phyloP scores from a whole-genome alignment of 2,888 invertebrate species.

The Pasiphila rectangulata region DNA sequence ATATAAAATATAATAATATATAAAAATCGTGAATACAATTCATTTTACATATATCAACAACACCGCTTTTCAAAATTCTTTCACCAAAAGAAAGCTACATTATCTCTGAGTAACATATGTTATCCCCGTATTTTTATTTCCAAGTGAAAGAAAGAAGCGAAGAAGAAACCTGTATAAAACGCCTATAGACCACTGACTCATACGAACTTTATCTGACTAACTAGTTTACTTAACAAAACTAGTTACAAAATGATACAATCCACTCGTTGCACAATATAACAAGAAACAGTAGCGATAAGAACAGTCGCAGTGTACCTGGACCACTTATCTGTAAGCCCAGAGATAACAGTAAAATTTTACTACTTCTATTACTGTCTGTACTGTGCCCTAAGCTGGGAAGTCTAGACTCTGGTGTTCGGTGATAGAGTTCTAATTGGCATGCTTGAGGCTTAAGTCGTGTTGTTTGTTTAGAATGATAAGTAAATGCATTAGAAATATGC shows the following conservation, averaged over 20 bases:
- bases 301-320: slow-evolving; percentile 20
- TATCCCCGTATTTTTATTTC: too few species aligned
- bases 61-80: too few species aligned
- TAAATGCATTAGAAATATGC: not conserved
- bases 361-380: slow-evolving; percentile 25
- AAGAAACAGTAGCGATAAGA: slow-evolving; percentile 29
- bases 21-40: too few species aligned
- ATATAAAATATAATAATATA: too few species aligned
- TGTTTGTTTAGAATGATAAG: slow-evolving; percentile 2
- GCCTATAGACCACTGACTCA: too few species aligned
- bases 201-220: not conserved
- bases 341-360: slow-evolving; percentile 37
- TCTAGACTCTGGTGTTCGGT: not conserved
- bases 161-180: not conserved
- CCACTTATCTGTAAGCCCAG: slow-evolving; percentile 35
- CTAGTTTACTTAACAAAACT: slow-evolving; percentile 13
- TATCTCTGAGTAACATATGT: too few species aligned
- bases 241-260: too few species aligned
- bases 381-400: not conserved
- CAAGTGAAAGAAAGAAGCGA: too few species aligned
- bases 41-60: too few species aligned
- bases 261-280: slow-evolving; percentile 20
- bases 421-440: not conserved
- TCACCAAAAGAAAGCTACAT: too few species aligned
- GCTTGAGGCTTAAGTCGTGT: not conserved